Evolutionary conservation across 2,797 vertebrate species (phyloP), one percentile per base, ranked within the genome.

Genomic region (Spinibarbus caldwelli): DNA sequence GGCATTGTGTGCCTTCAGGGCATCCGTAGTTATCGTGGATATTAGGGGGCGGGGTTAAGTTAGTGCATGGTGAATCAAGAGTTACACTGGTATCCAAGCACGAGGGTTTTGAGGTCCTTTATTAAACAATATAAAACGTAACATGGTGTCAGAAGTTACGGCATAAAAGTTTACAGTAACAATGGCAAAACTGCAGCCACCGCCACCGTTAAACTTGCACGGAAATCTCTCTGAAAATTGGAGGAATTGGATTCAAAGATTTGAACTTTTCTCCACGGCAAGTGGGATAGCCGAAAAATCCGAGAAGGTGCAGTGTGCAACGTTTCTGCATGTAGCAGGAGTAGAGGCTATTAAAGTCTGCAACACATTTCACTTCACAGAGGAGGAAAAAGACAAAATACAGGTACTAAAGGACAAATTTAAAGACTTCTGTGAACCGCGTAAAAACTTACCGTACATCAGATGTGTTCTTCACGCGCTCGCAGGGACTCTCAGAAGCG

Each of bases 141-240:
- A 57, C 23, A 57, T 57, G 54, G 54, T 57, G 23, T 57, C 23
- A 57, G 54, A 68, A 68, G 29, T 68, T 34, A 38, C 3, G 10
- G 36, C 12, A 36, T 36, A 3, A 12, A 34, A 4, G n/a, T 41
- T 19, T 1, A 12, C 11, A 9, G n/a, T n/a, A 80, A 43, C 7
- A 59, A 84, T 76, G 77, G 54, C 31, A 8, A 77, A 57, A 11
- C 67, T 87, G 9, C 41, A 87, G n/a, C n/a, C n/a, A n/a, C 82
- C 68, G n/a, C 21, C 45, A 0, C 6, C 7, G 6, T 59, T 83
- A 41, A 38, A 67, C 68, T 54, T 87, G 10, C 38, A 79, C 41
- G 67, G 54, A 6, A 83, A 80, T 66, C 67, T 66, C 67, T 72
- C 83, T 1, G 31, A 87, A 67, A 85, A 85, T 17, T 82, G 54